Percentiles rank a stretch among this genome's conserved stretches.
Conservation (phyloP, 35 echinoderm and acorn worm genomes). For the Heliocidaris erythrogramma region DNA sequence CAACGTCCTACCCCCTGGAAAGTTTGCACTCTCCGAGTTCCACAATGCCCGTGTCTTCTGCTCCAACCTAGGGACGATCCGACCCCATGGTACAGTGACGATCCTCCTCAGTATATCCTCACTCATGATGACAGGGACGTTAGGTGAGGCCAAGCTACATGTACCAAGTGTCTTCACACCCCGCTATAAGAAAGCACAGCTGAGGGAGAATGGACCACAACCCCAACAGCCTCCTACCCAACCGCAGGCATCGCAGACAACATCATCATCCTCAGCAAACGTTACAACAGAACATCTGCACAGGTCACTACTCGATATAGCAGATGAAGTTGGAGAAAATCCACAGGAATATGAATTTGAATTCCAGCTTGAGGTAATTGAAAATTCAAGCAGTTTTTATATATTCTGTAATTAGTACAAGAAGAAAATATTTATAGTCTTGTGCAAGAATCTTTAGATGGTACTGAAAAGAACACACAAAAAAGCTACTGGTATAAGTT, state of each 20-base stretch:
- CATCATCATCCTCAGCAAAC: constrained; percentile 31
- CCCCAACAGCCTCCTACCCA: constrained; percentile 18
- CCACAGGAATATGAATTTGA: constrained; percentile 86
- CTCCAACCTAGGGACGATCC: constrained; percentile 91
- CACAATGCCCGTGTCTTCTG: constrained; percentile 85
- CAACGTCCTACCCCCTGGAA: constrained; percentile 71
- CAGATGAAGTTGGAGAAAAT: constrained; percentile 73
- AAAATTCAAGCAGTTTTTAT: background rate
- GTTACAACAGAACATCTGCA: constrained; percentile 48
- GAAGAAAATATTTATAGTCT: background rate
- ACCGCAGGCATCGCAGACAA: constrained; percentile 48
- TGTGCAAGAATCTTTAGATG: too few relatives aligned
- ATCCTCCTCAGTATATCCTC: constrained; percentile 91
- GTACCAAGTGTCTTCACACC: constrained; percentile 90
- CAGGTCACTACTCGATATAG: constrained; percentile 69
- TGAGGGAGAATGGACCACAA: constrained; percentile 25
- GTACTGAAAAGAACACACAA: too few relatives aligned
- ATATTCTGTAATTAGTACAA: background rate
- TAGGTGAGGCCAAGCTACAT: constrained; percentile 61
- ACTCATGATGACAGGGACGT: constrained; percentile 55
- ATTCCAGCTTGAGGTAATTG: constrained; percentile 87
- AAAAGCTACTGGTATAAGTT: too few relatives aligned
- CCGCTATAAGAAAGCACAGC: constrained; percentile 48
- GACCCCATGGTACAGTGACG: constrained; percentile 82
- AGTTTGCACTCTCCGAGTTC: constrained; percentile 88